Conservation (phyloP, 2,113 vertebrate species). For the Tenrec ecaudatus region DNA sequence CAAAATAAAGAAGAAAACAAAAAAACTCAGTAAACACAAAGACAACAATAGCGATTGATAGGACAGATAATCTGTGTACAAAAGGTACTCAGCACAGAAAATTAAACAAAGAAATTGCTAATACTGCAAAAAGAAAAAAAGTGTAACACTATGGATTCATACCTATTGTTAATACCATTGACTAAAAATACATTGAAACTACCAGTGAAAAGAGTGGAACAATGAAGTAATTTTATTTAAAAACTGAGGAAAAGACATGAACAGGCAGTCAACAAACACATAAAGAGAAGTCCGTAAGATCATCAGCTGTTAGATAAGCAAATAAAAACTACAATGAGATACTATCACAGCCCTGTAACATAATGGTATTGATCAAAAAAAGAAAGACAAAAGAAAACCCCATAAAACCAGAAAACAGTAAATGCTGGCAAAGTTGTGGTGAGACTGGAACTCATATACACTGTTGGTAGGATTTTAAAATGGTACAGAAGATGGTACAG, state of each 20-base stretch:
- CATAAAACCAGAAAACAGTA: too few species aligned
- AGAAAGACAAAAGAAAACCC: neutral
- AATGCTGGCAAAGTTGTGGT: neutral
- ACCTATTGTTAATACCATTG: neutral
- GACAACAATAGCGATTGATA: neutral
- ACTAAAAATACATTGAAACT: neutral
- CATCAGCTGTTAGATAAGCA: neutral
- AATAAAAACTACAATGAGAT: neutral
- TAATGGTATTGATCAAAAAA: neutral
- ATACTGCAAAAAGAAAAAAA: neutral
- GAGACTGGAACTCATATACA: neutral
- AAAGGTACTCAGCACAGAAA: neutral
- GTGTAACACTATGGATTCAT: neutral
- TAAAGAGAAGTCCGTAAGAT: neutral
- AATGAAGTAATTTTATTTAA: neutral
- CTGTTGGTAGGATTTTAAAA: neutral
- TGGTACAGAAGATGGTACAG: neutral
- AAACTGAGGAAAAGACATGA: neutral
- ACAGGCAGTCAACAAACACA: neutral
- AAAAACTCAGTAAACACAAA: neutral
- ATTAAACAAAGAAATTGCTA: neutral
- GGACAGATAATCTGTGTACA: neutral
- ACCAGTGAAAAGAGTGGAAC: too few species aligned
- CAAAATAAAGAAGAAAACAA: neutral
- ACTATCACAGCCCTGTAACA: neutral